Base-by-base conservation (phyloP, 2,797 vertebrate genomes). In the Lepus townsendii region DNA sequence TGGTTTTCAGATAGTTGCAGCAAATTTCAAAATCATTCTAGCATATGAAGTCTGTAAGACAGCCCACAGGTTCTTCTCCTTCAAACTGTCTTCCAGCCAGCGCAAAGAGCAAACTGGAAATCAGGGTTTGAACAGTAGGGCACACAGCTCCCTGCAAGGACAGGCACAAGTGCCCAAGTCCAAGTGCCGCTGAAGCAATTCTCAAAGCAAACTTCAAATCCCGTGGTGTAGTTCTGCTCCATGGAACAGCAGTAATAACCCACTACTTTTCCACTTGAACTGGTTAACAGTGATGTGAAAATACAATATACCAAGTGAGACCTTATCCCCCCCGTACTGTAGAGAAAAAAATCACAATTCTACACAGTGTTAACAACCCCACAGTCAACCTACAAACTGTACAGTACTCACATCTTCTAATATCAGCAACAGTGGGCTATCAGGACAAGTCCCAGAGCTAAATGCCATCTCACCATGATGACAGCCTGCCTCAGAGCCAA, bases 11-110 rank as follows among this genome's bases (percentile, higher is more conserved):
- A 77, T 9, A 92, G 62, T 9, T 90, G n/a, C 75, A 82, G 24
- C 19, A 83, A 52, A 88, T 32, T 88, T 90, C 32, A 88, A 96
- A 94, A 93, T 66, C 69, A 93, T 83, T 94, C 73, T 57, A 72
- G 54, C 66, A 90, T 57, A 75, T n/a, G 54, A 75, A 65, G 20
- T 24, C 78, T 73, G 66, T 69, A 82, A 88, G 75, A 82, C 0
- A 86, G 26, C 32, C 35, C 68, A 42, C 30, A 42, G 3, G 42
- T 65, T 63, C 60, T 87, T 35, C 82, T 50, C 30, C 68, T 19
- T 75, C 75, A 86, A 86, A 95, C 62, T n/a, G 17, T 77, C 60
- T 93, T 79, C 75, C 7, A 78, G 62, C 10, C 73, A 73, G 22
- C 27, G 42, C 1, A 82, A 3, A 87, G 42, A 75, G n/a, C 16